These are phyloP conservation scores for Agrotis exclamationis DNA, from an alignment of 2,888 invertebrate genomes.

Conservation along the genomic window DNA sequence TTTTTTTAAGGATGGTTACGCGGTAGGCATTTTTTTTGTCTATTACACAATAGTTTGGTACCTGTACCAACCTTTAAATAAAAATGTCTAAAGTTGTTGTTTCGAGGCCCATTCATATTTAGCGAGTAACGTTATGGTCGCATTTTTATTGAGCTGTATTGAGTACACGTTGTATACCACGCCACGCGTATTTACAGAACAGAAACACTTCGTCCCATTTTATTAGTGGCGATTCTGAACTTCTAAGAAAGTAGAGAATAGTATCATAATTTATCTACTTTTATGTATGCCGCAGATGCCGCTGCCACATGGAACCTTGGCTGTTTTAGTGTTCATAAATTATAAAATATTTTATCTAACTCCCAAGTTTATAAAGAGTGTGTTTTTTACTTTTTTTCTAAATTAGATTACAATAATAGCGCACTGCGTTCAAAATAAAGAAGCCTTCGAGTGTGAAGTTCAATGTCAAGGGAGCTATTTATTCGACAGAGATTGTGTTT, in stretches of 20 bases:
- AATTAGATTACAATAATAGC: conserved; percentile 36
- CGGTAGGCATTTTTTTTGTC: neutral
- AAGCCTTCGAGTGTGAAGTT: conserved; percentile 73
- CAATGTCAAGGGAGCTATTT: conserved; percentile 59
- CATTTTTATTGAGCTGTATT: conserved; percentile 31
- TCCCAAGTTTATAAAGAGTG: neutral
- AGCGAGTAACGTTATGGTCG: conserved; percentile 15
- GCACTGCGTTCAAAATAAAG: conserved; percentile 35
- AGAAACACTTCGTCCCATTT: conserved; percentile 25
- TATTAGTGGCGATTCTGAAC: conserved; percentile 22
- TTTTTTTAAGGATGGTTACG: conserved; percentile 11
- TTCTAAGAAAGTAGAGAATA: conserved; percentile 27
- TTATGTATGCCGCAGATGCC: neutral
- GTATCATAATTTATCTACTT: conserved; percentile 14
- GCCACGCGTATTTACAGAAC: conserved; percentile 27
- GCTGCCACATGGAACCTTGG: conserved; percentile 2
- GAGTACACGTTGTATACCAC: conserved; percentile 16
- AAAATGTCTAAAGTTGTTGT: neutral
- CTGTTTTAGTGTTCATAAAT: conserved; percentile 1
- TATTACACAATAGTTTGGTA: conserved; percentile 41
- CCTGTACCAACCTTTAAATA: conserved; percentile 18
- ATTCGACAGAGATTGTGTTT: conserved; percentile 55
- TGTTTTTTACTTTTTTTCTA: conserved; percentile 6
- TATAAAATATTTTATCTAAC: conserved; percentile 4
- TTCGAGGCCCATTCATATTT: conserved; percentile 36